Conservation (phyloP, 2,888 invertebrate species). For the Camponotus fellah region DNA sequence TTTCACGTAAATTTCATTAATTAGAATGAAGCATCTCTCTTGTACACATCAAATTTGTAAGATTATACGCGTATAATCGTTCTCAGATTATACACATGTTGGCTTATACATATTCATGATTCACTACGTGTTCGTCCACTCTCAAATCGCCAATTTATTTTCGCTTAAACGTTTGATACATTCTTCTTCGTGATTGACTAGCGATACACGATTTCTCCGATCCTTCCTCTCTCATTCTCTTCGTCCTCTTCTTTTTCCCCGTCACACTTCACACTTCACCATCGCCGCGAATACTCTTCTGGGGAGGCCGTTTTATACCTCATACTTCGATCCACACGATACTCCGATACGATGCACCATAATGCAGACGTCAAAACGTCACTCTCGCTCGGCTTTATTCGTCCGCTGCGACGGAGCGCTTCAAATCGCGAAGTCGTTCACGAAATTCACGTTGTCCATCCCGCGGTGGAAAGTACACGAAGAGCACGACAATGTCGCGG, state of each 20-base stretch:
- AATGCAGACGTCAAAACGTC: conserved; percentile 65
- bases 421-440: conserved; percentile 58
- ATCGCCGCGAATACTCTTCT: conserved; percentile 31
- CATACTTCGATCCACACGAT: conserved; percentile 31
- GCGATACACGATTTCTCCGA: conserved; percentile 2
- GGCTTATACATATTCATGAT: not conserved
- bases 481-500: conserved; percentile 26
- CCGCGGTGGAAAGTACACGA: conserved; percentile 16
- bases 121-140: not conserved
- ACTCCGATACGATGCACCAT: conserved; percentile 30
- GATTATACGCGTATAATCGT: not conserved
- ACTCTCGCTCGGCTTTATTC: conserved; percentile 53
- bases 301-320: conserved; percentile 5
- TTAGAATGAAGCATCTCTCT: not conserved
- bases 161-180: not conserved
- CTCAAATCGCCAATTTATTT: conserved; percentile 22
- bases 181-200: conserved; percentile 25
- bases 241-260: not conserved
- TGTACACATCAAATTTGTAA: not conserved
- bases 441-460: conserved; percentile 31
- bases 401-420: conserved; percentile 53
- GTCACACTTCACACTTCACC: conserved; percentile 25
- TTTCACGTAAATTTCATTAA: not conserved
- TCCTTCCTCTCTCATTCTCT: conserved; percentile 10
- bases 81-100: conserved; percentile 1